Evolutionary conservation across 2,888 invertebrate species (phyloP).

Genomic region (Tenthredo notha): DNA sequence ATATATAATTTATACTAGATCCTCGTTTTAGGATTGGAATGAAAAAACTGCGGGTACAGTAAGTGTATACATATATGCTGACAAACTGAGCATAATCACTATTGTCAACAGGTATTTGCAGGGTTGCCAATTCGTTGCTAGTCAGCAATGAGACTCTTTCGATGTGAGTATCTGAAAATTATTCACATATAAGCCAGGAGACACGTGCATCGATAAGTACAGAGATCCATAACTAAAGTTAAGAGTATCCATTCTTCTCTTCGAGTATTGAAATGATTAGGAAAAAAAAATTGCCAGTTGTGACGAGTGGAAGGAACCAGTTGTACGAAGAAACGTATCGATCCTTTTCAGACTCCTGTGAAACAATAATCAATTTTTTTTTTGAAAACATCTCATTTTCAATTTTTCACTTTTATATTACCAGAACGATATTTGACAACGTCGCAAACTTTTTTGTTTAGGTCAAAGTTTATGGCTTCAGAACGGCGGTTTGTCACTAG

Average conservation of each 20-base stretch:
- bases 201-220: not conserved
- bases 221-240: not conserved
- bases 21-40: slow-evolving; percentile 16
- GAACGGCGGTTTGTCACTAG: not conserved
- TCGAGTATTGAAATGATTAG: not conserved
- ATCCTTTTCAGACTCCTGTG: not conserved
- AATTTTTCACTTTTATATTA: not conserved
- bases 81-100: slow-evolving; percentile 29
- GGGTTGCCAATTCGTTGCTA: slow-evolving; percentile 29
- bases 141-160: not conserved
- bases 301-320: not conserved
- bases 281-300: not conserved
- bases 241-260: not conserved
- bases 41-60: not conserved
- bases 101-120: slow-evolving; percentile 44
- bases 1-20: not conserved
- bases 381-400: not conserved
- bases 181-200: not conserved
- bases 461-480: slow-evolving; percentile 28
- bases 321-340: not conserved
- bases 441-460: slow-evolving; percentile 14
- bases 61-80: not conserved
- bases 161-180: not conserved
- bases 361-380: not conserved
- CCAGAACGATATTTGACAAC: slow-evolving; percentile 12